Conservation (phyloP, 1,140 invertebrate species). For the Hypsibius dujardini region DNA sequence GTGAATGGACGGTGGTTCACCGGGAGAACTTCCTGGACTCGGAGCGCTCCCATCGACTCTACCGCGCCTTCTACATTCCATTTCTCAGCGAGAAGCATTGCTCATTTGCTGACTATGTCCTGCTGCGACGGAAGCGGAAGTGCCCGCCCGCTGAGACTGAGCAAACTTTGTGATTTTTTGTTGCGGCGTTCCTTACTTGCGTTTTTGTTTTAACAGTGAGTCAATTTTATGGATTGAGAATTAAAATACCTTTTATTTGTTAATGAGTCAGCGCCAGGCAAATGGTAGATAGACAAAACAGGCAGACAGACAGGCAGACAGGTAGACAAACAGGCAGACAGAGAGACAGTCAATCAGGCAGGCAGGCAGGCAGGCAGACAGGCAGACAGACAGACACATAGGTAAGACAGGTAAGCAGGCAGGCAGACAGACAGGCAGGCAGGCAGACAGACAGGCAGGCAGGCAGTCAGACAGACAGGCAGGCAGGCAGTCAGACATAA, state of each 20-base stretch:
- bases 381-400: too few species aligned
- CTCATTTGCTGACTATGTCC: slow-evolving; percentile 57
- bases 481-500: too few species aligned
- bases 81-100: slow-evolving; percentile 52
- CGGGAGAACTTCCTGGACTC: slow-evolving; percentile 58
- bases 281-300: too few species aligned
- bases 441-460: too few species aligned
- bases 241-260: neutral
- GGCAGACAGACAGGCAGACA: too few species aligned
- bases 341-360: too few species aligned
- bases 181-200: neutral
- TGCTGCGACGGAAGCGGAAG: slow-evolving; percentile 42
- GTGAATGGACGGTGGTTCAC: slow-evolving; percentile 55
- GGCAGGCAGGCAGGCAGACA: too few species aligned
- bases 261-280: neutral
- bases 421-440: too few species aligned
- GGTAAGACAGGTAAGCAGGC: too few species aligned
- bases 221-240: neutral
- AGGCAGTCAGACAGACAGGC: too few species aligned
- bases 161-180: neutral
- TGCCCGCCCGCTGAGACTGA: neutral
- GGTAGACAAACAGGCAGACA: too few species aligned
- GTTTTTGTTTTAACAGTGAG: neutral
- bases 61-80: slow-evolving; percentile 74
- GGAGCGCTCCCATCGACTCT: slow-evolving; percentile 53